Base-by-base conservation (phyloP, 1,140 invertebrate genomes). In the Drosophila equinoxialis region DNA sequence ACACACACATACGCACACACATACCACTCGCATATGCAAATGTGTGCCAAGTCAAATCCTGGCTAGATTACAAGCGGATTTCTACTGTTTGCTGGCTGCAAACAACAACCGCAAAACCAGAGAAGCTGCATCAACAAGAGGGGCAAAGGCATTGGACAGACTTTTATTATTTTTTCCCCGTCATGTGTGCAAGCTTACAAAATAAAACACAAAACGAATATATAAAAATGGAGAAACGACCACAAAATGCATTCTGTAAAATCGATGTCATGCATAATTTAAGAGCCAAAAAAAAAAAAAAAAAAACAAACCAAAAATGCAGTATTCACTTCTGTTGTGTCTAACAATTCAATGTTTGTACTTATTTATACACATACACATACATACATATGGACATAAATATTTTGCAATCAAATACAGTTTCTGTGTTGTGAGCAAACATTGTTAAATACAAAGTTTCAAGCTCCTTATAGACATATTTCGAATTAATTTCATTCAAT, bases 241-340 rank as follows among this genome's bases (percentile, higher is more conserved):
- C 74, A 65, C 82, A 78, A 69, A 81, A 77, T 86, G 82, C 82
- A 86, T 79, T 58, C 75, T 79, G 75, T 76, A 73, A 85, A 85
- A 86, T 85, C 82, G 82, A 85, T 85, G 82, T 76, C 82, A 85
- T 85, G 82, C 75, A 86, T 85, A 85, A 86, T 79, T 85, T 79
- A 86, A 71, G 55, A 74, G 45, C 51, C 67, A 66, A 26, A 58
- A 35, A 48, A 39, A 39, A 11, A 3, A 11, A 4, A 26, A 58
- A 35, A 48, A 39, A 39, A 11, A 3, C 3, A 4, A 13, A 13
- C 10, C 10, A 58, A 55, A 68, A 26, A 7, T 35, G 13, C 26
- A 42, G 14, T 48, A 14, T 20, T 17, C 6, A 7, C 17, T 23
- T 23, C 45, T 51, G 45, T 58, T 33, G n/a, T 35, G 55, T 58